These are phyloP conservation scores for Rhabdomys pumilio DNA, from an alignment of 2,797 vertebrate species.

Conservation along the genomic window DNA sequence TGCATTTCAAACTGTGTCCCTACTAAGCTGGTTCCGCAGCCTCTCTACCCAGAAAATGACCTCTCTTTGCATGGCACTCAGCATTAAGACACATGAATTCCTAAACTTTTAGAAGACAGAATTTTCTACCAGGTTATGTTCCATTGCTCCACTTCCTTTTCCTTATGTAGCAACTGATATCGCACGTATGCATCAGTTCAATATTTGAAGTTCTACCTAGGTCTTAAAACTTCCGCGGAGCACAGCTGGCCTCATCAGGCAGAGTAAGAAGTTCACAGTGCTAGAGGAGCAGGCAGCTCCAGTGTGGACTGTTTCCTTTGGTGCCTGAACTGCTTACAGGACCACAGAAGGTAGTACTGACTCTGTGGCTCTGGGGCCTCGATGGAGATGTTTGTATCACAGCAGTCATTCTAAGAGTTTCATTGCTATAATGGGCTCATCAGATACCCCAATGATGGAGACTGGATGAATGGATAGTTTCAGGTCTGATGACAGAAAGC, in stretches of 20 bases:
- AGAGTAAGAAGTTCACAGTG: neutral
- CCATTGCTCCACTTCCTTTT: slow-evolving; percentile 9
- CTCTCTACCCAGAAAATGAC: slow-evolving; percentile 44
- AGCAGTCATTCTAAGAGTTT: neutral
- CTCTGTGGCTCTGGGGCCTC: neutral
- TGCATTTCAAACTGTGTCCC: slow-evolving; percentile 22
- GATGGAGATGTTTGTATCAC: neutral
- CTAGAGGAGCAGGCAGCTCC: neutral
- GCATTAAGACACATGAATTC: slow-evolving; percentile 25
- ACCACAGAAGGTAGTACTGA: neutral
- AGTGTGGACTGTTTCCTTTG: neutral
- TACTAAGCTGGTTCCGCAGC: neutral
- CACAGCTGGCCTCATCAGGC: neutral
- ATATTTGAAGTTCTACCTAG: slow-evolving; percentile 18
- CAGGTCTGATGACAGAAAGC: slow-evolving; percentile 85
- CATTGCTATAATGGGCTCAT: neutral
- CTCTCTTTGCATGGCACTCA: slow-evolving; percentile 24
- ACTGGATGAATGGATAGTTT: neutral
- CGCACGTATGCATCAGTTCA: neutral
- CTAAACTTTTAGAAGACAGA: neutral
- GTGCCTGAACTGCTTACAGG: neutral
- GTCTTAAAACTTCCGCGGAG: slow-evolving; percentile 21
- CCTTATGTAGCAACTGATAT: slow-evolving; percentile 11
- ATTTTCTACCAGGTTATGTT: neutral
- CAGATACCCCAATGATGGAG: neutral